Evolutionary conservation across 2,113 vertebrate genomes (phyloP), one percentile per base, ranked within the genome.

Genomic region (Corythaixoides concolor): DNA sequence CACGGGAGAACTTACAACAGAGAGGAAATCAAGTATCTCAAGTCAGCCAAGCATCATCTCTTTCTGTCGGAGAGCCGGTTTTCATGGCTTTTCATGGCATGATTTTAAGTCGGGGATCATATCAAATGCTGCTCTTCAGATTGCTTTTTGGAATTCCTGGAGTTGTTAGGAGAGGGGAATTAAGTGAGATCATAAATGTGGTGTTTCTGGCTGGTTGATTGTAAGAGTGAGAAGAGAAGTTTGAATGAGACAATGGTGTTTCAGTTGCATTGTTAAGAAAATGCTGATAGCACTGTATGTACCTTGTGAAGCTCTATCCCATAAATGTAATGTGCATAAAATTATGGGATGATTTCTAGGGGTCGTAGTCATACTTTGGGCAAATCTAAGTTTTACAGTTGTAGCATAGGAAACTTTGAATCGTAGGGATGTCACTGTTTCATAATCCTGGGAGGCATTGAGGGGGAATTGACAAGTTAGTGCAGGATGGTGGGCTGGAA

Each of bases 101-200:
- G 41, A 47, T 56, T 33, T 82, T 13, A 8, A 73, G 26, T 58
- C 22, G 21, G 96, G 92, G 75, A 85, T 92, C n/a, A 14, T 16
- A 30, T n/a, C 75, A 55, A 7, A 39, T 47, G 84, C 96, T 97
- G 95, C 95, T 96, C 58, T 11, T 94, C 63, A 77, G 68, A 17
- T 89, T 67, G 72, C 37, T 84, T 52, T 41, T 83, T 83, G 91
- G 77, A 63, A 78, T 82, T 83, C 68, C 92, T 62, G 85, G 84
- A 83, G 79, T 78, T 85, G 80, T 92, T 63, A 41, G 28, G 70
- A 91, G 82, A 84, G 50, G 62, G 68, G 67, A 60, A 79, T 49
- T 18, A 69, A 53, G 83, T 17, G 77, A 70, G 86, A 59, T 91
- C 90, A 35, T n/a, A 79, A 53, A 58, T 3, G 15, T 55, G 55